Percentiles rank a stretch among this genome's conserved stretches.
phyloP scores from a whole-genome alignment of 2,113 vertebrate genomes.

The Hylia prasina region DNA sequence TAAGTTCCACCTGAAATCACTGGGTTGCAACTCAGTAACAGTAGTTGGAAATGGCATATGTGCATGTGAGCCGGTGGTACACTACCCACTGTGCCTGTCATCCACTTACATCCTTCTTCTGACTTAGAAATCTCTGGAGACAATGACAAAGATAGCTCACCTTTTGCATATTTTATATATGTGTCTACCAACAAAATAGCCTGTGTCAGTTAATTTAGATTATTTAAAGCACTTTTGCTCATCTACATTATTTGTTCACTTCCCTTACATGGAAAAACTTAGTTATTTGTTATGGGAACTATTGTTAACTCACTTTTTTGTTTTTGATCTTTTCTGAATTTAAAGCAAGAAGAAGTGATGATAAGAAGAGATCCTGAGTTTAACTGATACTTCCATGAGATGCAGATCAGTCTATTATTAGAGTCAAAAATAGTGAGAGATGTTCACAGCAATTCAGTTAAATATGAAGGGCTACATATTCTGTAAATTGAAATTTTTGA shows the following conservation, averaged over 20 bases:
- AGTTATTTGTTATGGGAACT: not conserved
- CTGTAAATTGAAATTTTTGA: not conserved
- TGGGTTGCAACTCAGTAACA: not conserved
- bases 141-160: not conserved
- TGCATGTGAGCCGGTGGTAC: not conserved
- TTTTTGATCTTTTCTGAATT: not conserved
- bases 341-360: not conserved
- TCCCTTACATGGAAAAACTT: not conserved
- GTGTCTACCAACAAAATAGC: not conserved
- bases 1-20: not conserved
- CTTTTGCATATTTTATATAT: not conserved
- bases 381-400: not conserved
- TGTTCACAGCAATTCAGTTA: not conserved
- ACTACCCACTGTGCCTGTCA: not conserved
- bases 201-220: not conserved
- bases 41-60: not conserved
- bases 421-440: not conserved
- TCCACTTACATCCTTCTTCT: conserved; percentile 17
- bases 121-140: not conserved
- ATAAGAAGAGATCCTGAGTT: not conserved
- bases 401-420: not conserved
- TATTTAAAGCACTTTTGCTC: not conserved
- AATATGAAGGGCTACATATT: not conserved
- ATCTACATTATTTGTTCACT: not conserved
- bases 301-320: not conserved